Conservation (phyloP, 2,113 vertebrate genomes). For the Garra rufa region DNA sequence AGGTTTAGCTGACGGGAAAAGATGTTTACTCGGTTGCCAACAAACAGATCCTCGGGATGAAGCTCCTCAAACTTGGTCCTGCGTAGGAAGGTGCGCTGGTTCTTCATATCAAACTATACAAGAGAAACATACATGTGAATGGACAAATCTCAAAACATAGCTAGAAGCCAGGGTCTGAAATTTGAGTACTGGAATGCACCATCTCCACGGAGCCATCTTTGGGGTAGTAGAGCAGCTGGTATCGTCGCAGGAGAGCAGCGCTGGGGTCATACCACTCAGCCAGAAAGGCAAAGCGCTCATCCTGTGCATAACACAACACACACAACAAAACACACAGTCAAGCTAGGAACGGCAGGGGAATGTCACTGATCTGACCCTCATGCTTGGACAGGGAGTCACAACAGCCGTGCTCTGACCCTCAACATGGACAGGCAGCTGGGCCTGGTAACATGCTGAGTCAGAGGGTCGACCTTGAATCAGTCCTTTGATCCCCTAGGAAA, state of each 20-base stretch:
- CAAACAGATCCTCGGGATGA: constrained; percentile 85
- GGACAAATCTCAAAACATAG: background rate
- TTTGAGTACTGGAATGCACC: constrained; percentile 69
- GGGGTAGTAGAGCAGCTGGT: constrained; percentile 91
- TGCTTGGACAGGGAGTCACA: constrained; percentile 15
- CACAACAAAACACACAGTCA: constrained; percentile 38
- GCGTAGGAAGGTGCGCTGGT: constrained; percentile 86
- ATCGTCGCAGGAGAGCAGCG: constrained; percentile 86
- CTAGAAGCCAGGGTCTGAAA: background rate
- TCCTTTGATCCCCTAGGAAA: constrained; percentile 1
- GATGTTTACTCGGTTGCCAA: constrained; percentile 89
- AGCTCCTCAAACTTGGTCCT: constrained; percentile 86
- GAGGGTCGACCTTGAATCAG: constrained; percentile 17
- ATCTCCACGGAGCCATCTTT: constrained; percentile 92
- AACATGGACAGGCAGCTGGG: constrained; percentile 46
- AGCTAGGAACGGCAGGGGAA: constrained; percentile 16
- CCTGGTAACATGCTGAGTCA: constrained; percentile 34
- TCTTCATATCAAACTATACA: constrained; percentile 91
- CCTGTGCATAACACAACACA: constrained; percentile 65
- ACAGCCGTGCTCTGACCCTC: constrained; percentile 26
- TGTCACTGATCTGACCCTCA: constrained; percentile 18
- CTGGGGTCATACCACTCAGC: constrained; percentile 92
- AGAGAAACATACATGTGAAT: background rate
- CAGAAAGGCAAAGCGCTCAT: constrained; percentile 89
- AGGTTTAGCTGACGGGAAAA: constrained; percentile 90